Evolutionary conservation across 1,140 invertebrate genomes (phyloP).

Genomic region (Diuraphis noxia): DNA sequence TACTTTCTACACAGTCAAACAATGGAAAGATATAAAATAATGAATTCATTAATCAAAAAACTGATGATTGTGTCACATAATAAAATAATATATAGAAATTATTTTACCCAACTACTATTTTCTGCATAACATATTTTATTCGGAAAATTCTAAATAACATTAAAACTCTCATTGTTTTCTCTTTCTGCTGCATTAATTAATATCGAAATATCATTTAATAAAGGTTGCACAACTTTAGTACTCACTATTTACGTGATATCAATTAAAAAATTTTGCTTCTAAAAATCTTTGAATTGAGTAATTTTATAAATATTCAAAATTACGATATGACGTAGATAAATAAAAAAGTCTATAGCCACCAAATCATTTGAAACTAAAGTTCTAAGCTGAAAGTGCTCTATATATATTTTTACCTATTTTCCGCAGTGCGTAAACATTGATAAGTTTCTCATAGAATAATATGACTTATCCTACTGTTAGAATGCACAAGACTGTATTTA

Average conservation of each 20-base stretch:
- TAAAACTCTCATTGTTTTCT: not conserved
- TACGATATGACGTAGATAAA: no score
- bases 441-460: not conserved
- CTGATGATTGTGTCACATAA: not conserved
- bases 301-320: not conserved
- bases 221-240: not conserved
- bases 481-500: not conserved
- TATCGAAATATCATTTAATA: not conserved
- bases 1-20: conserved; percentile 5
- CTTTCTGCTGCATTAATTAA: not conserved
- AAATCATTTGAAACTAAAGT: not conserved
- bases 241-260: not conserved
- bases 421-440: not conserved
- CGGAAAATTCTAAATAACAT: not conserved
- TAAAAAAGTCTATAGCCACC: not conserved
- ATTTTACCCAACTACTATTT: not conserved
- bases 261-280: not conserved
- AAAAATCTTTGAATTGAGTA: not conserved
- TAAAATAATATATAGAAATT: not conserved
- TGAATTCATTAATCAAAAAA: conserved; percentile 21
- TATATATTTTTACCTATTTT: not conserved
- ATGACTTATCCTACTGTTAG: not conserved
- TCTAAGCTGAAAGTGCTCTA: not conserved
- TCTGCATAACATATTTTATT: not conserved
- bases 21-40: not conserved